These are phyloP conservation scores for Turritopsis dohrnii DNA, from an alignment of 30 jellyfish, hydroid and myxozoan genomes.

Conservation along the genomic window DNA sequence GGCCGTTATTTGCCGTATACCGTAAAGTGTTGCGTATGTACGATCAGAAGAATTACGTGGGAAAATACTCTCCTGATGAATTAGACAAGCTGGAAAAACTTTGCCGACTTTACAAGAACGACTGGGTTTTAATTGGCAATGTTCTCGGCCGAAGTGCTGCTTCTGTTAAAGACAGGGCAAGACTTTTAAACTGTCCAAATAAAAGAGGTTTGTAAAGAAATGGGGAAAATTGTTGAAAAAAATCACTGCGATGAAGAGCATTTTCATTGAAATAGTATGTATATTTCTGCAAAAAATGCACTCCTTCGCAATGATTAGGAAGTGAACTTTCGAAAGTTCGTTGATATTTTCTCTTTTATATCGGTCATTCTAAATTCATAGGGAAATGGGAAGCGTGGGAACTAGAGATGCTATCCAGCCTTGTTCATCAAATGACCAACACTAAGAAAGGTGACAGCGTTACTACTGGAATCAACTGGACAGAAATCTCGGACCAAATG, in stretches of 20 bases:
- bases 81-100: conserved; percentile 52
- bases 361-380: not conserved
- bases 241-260: no score
- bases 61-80: conserved; percentile 79
- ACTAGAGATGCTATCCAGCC: conserved; percentile 50
- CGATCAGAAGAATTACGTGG: conserved; percentile 74
- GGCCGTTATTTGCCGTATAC: conserved; percentile 82
- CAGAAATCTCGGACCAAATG: conserved; percentile 61
- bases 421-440: conserved; percentile 71
- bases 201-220: not conserved
- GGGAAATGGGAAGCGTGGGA: conserved; percentile 84
- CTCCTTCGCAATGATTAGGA: no score
- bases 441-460: conserved; percentile 83
- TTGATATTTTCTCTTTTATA: not conserved
- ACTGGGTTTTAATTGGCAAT: conserved; percentile 57
- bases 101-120: conserved; percentile 44
- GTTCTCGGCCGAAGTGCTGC: conserved; percentile 90
- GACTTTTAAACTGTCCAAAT: conserved; percentile 59
- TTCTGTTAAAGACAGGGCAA: conserved; percentile 75
- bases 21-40: conserved; percentile 77
- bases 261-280: no score
- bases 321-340: no score
- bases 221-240: not conserved
- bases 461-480: conserved; percentile 83
- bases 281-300: no score